Base-by-base conservation (phyloP, 2,888 invertebrate genomes). In the Apantesis nais region DNA sequence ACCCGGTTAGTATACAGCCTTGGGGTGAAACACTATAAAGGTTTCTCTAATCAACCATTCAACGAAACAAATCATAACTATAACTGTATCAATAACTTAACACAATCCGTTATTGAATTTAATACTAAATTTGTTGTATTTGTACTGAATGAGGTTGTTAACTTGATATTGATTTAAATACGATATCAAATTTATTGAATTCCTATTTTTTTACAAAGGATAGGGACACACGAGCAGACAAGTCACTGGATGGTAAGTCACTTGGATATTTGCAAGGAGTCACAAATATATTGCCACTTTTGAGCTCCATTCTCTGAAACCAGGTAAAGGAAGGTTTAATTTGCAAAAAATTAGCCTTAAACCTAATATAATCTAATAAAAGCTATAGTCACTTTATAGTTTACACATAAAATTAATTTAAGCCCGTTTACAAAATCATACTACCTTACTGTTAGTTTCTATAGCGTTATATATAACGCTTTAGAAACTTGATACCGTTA, bases 61-160 rank as follows among this genome's bases (percentile, higher is more conserved):
- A 81, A 77, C 75, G 82, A 76, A 78, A 78, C 83, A 80, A 81
- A 79, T 76, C 78, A 80, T 34, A 31, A 72, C 75, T 81, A 78
- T 79, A 81, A 74, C 72, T 71, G 69, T 83, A 83, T 82, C 83
- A 84, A 85, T 85, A 83, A 74, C 70, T 67, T 82, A 83, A 78
- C 82, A 75, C 81, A 77, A 74, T 77, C 73, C 72, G 76, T 71
- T 71, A 78, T 83, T 82, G 78, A 83, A 84, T 83, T 25, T 75
- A 68, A 69, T 66, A 34, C n/a, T n/a, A n/a, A n/a, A n/a, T 61
- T 68, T 52, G 66, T 73, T 67, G 34, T 65, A 12, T 39, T 22
- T 71, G 22, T 25, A 16, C 4, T 52, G 19, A 65, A 44, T n/a
- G 63, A 31, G 29, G 16, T 29, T n/a, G 52, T 37, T 29, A 37